Percentiles rank a stretch among this genome's conserved stretches.
phyloP scores from a whole-genome alignment of 2,797 vertebrate species.

The Centroberyx gerrardi region DNA sequence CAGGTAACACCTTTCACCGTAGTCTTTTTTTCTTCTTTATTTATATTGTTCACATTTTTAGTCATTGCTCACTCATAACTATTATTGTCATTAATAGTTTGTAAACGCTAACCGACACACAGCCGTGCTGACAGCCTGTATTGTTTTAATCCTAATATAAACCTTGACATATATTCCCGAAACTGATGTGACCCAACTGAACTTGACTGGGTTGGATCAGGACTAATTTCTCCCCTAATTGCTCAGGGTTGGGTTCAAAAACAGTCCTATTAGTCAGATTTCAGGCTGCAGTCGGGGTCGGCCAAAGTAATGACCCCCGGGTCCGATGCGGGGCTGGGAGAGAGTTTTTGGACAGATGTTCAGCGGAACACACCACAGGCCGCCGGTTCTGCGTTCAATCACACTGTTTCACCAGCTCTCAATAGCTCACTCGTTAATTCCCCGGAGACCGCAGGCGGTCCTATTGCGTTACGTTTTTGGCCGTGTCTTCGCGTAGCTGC shows the following conservation, averaged over 20 bases:
- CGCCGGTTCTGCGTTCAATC: constrained; percentile 60
- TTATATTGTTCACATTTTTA: background rate
- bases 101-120: background rate
- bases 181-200: constrained; percentile 31
- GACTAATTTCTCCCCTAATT: constrained; percentile 33
- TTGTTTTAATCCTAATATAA: constrained; percentile 29
- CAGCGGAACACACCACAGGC: constrained; percentile 36
- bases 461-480: constrained; percentile 65
- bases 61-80: too few species aligned
- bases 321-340: constrained; percentile 31
- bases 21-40: background rate
- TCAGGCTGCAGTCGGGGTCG: constrained; percentile 31
- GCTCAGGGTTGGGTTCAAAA: constrained; percentile 32
- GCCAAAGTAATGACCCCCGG: constrained; percentile 47
- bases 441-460: constrained; percentile 43
- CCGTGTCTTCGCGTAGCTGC: constrained; percentile 27
- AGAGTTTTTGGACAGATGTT: constrained; percentile 56
- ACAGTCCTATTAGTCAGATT: constrained; percentile 43
- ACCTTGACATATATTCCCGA: constrained; percentile 26
- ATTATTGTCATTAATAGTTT: background rate
- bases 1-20: constrained; percentile 83
- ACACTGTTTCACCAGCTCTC: constrained; percentile 54
- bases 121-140: background rate
- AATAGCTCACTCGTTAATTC: constrained; percentile 42
- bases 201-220: constrained; percentile 29